Percentiles rank a stretch among this genome's conserved stretches.
Evolutionary conservation across 2,113 vertebrate genomes (phyloP).

Genomic region (Sialia sialis): DNA sequence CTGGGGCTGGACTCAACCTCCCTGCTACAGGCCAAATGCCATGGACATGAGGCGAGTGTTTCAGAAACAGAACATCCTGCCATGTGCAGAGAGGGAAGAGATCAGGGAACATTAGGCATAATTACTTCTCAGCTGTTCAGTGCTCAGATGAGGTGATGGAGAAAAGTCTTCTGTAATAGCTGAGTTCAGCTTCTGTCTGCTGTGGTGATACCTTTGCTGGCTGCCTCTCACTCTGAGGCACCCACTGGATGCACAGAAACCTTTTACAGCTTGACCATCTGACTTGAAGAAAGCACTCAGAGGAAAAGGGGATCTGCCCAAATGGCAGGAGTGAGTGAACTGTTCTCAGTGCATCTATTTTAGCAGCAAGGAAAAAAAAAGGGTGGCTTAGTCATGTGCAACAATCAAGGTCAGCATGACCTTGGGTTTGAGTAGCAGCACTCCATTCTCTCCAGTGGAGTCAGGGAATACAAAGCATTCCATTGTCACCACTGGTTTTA

Average conservation of each 20-base stretch:
- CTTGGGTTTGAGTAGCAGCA: background rate
- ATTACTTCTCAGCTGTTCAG: conserved; percentile 38
- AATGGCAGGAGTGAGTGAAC: background rate
- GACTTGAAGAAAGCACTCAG: background rate
- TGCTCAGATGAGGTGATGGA: conserved; percentile 15
- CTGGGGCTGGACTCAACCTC: conserved; percentile 41
- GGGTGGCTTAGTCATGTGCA: background rate
- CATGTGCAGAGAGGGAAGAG: conserved; percentile 48
- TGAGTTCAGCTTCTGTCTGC: background rate
- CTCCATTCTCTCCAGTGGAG: background rate
- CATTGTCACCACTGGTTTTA: background rate
- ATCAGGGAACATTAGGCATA: conserved; percentile 29
- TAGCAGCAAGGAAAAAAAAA: background rate
- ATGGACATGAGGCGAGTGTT: background rate
- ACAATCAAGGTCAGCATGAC: background rate
- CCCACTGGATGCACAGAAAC: background rate
- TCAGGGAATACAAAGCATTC: background rate
- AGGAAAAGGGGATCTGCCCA: background rate
- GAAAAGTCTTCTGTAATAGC: conserved; percentile 9
- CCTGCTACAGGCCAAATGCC: conserved; percentile 53
- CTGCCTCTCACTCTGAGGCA: background rate
- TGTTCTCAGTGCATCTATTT: background rate
- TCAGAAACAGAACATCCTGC: conserved; percentile 41
- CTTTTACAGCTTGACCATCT: conserved; percentile 40
- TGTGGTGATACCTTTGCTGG: background rate